Base-by-base conservation (phyloP, 2,113 vertebrate species). In the Gambusia holbrooki region DNA sequence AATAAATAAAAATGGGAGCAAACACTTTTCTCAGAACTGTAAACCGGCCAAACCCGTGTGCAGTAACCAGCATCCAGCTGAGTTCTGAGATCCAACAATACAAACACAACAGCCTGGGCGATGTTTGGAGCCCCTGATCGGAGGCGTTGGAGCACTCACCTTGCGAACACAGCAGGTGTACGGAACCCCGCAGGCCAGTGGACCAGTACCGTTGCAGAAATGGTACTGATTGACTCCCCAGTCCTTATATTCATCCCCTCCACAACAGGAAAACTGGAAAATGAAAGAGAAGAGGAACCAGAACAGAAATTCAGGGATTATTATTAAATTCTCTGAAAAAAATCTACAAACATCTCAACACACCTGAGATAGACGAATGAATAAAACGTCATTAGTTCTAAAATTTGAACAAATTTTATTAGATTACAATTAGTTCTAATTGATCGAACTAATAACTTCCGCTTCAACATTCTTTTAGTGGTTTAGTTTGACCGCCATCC, bases 221-320 rank as follows among this genome's bases (percentile, higher is more conserved):
- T 97, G 96, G 84, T 97, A 97, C 80, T 93, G 95, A 76, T 97
- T 98, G 62, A 96, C 96, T 1, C 71, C 88, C 97, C 96, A 98
- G 85, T 97, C 96, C 40, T 91, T 94, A 76, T 95, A 98, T 10
- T 97, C 96, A 0, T 98, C 96, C 0, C 96, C 96, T 1, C 96
- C 97, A 5, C 97, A 98, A 80, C 97, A 98, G 3, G 95, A 97
- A 86, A 97, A 97, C 96, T 97, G 83, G 1, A 72, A 73, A 69
- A 48, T 48, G 17, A 48, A 48, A 69, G 54, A 69, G 71, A 1
- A 65, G 12, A 10, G n/a, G 1, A 54, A 27, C 8, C 11, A 25
- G 51, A n/a, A 19, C 22, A 63, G 22, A 28, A 65, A 40, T 66
- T n/a, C 11, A 66, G 1, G 3, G 5, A 48, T 17, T 48, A 48